A percentile compares a stretch with the other conserved stretches of the same genome.
Evolutionary conservation across 2,888 invertebrate genomes (phyloP).

Genomic region (Siphlonurus alternatus): DNA sequence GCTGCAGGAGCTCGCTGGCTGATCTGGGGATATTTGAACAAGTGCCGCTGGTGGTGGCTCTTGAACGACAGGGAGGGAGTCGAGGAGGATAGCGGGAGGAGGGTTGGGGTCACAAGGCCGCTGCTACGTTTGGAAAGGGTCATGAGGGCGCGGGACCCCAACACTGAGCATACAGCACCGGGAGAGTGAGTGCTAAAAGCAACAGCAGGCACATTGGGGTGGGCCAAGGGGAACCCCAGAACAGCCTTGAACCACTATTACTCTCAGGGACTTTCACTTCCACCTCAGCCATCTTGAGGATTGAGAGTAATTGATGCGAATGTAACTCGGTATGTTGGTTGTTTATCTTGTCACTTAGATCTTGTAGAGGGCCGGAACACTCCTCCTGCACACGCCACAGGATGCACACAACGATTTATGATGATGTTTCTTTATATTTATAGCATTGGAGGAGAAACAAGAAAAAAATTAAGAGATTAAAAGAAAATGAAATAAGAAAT

Average conservation of each 20-base stretch:
- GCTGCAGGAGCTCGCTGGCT: not conserved
- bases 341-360: conserved; percentile 70
- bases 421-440: no score
- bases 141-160: not conserved
- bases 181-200: no score
- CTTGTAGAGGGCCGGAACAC: conserved; percentile 64
- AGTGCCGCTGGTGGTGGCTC: no score
- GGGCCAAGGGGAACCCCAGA: not conserved
- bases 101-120: not conserved
- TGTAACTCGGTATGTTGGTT: conserved; percentile 68
- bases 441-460: no score
- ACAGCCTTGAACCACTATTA: conserved; percentile 26
- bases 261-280: conserved; percentile 66
- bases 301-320: conserved; percentile 71
- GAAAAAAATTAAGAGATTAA: no score
- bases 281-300: conserved; percentile 85
- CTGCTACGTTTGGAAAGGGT: not conserved
- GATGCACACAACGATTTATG: no score
- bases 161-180: not conserved
- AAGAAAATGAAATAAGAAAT: no score
- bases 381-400: conserved; percentile 51
- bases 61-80: not conserved
- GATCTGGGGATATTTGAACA: no score
- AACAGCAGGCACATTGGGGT: not conserved
- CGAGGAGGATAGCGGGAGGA: not conserved